A percentile compares a stretch with the other conserved stretches of the same genome.
Conservation (phyloP, 2,888 invertebrate genomes). For the Hirtodrosophila histrioides region DNA sequence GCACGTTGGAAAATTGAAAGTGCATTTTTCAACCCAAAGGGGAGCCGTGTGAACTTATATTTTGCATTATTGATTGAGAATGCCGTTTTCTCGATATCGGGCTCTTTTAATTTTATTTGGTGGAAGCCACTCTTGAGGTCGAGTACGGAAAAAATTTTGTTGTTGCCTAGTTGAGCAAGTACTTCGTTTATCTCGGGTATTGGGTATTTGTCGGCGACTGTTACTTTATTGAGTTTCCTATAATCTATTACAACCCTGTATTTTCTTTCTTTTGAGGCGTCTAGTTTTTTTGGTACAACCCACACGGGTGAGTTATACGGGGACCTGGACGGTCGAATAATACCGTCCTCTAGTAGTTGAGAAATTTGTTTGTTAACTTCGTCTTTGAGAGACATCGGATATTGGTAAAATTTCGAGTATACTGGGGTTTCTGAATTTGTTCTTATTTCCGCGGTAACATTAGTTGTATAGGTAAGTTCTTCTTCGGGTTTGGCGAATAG, state of each 20-base stretch:
- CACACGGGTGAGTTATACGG: background rate
- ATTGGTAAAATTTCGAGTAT: conserved; percentile 9
- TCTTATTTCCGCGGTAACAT: too few species aligned
- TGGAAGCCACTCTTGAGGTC: too few species aligned
- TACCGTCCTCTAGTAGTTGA: conserved; percentile 5
- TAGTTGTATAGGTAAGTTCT: conserved; percentile 7
- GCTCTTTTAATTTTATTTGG: conserved; percentile 30
- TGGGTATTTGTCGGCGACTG: background rate
- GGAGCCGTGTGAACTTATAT: background rate
- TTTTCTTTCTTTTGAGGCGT: background rate
- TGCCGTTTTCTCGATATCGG: conserved; percentile 26
- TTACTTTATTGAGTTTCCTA: background rate
- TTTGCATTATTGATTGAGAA: background rate
- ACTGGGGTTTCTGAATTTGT: too few species aligned
- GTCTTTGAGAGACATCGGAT: conserved; percentile 13
- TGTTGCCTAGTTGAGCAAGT: background rate
- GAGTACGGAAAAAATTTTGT: background rate
- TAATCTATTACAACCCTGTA: background rate
- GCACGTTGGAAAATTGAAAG: background rate
- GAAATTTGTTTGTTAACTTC: conserved; percentile 19
- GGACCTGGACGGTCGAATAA: background rate
- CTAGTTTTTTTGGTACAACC: background rate
- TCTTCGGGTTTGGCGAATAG: conserved; percentile 23
- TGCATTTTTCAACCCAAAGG: background rate
- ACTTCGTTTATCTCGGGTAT: background rate